Evolutionary conservation across 2,888 invertebrate genomes (phyloP), one percentile per base, ranked within the genome.

Genomic region (Polyploca ridens): DNA sequence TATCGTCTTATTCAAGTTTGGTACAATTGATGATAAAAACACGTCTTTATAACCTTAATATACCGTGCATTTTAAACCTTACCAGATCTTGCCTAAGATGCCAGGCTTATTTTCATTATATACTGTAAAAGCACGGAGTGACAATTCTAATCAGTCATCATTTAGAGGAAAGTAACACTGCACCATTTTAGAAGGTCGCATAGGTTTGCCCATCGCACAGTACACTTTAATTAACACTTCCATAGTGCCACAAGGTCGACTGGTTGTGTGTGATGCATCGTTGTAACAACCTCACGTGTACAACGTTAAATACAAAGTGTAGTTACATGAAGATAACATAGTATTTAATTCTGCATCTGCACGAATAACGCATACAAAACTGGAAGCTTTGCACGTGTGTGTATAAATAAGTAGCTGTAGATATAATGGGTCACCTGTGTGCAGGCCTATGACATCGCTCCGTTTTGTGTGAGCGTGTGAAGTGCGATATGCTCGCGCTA

Each of bases 221-320:
- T 73, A 49, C 46, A 44, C 63, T 70, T 68, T 74, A 77, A 82
- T 79, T 75, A 78, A 63, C 72, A 78, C 76, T 70, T 70, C 70
- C 72, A 81, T 75, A 73, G 71, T 59, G 59, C 67, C 63, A 62
- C 83, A 83, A 84, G 84, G 83, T 74, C 81, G 74, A 70, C 75
- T 63, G 66, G 74, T 82, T 66, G 70, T 66, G 70, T 66, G 70
- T 66, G 70, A 69, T 80, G 69, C 79, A 78, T 69, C 62, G 49
- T 49, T 19, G 11, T 49, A 19, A 19, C 19, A 54, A 54, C n/a
- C 54, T 54, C 54, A 54, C 54, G 54, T 54, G 54, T 54, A 54
- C 13, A 60, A 41, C 41, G 19, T 59, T n/a, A 60, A 41, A 41
- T 13, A 16, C 41, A 54, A 19, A 10, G 54, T 41, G 44, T 41